phyloP scores from a whole-genome alignment of 2,113 vertebrate genomes.

The Mirounga angustirostris region DNA sequence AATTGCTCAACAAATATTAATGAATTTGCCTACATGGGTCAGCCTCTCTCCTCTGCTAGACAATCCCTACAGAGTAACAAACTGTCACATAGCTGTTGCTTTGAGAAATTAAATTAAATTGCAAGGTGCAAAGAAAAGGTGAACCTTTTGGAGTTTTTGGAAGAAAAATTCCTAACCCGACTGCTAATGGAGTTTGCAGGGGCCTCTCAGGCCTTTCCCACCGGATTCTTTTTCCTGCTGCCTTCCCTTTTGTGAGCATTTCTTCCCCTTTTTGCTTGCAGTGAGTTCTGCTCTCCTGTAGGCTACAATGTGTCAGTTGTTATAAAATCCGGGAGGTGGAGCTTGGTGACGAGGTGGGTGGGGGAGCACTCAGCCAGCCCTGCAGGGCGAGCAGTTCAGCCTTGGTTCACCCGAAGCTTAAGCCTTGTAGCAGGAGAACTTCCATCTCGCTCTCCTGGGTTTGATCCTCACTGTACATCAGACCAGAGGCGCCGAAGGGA shows the following conservation, averaged over 20 bases:
- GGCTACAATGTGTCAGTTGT: slow-evolving; percentile 86
- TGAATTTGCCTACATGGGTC: neutral
- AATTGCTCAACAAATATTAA: slow-evolving; percentile 42
- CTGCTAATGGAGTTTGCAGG: neutral
- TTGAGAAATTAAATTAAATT: slow-evolving; percentile 50
- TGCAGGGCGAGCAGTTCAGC: slow-evolving; percentile 85
- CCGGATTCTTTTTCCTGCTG: slow-evolving; percentile 27
- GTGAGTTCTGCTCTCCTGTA: slow-evolving; percentile 77
- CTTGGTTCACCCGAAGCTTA: slow-evolving; percentile 39
- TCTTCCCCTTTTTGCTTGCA: slow-evolving; percentile 74
- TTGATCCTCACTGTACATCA: slow-evolving; percentile 55
- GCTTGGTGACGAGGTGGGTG: slow-evolving; percentile 81
- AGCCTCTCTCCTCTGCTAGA: slow-evolving; percentile 9
- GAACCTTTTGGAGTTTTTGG: neutral
- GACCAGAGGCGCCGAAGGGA: slow-evolving; percentile 64
- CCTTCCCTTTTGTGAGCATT: slow-evolving; percentile 68
- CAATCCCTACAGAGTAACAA: neutral
- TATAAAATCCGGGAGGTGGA: slow-evolving; percentile 88
- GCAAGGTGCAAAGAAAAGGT: slow-evolving; percentile 10
- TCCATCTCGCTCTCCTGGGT: slow-evolving; percentile 42
- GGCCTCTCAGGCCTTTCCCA: slow-evolving; percentile 19
- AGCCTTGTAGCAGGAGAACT: slow-evolving; percentile 63
- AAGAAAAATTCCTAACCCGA: neutral
- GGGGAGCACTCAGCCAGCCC: slow-evolving; percentile 84
- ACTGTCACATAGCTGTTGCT: neutral